A percentile compares a stretch with the other conserved stretches of the same genome.
phyloP scores from a whole-genome alignment of 2,113 vertebrate species.

The Datnioides undecimradiatus region DNA sequence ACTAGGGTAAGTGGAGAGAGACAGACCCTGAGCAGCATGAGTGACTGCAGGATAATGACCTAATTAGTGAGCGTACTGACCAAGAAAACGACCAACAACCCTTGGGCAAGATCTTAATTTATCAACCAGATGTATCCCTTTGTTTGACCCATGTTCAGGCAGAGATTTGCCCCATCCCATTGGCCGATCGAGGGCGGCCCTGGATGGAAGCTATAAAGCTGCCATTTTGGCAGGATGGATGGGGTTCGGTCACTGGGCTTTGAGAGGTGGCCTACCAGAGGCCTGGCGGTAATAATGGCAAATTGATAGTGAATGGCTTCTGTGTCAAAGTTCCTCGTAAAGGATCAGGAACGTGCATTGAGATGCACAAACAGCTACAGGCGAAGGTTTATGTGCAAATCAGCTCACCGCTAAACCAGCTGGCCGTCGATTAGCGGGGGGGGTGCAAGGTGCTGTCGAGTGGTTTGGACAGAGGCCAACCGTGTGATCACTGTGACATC shows the following conservation, averaged over 20 bases:
- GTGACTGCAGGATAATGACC: slow-evolving; percentile 47
- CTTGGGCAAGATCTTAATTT: slow-evolving; percentile 55
- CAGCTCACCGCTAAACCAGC: slow-evolving; percentile 2
- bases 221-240: slow-evolving; percentile 76
- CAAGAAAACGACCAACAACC: slow-evolving; percentile 41
- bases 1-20: slow-evolving; percentile 3
- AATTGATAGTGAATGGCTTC: slow-evolving; percentile 64
- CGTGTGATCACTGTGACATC: slow-evolving; percentile 1
- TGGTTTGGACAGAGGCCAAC: slow-evolving; percentile 15
- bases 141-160: slow-evolving; percentile 26
- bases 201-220: slow-evolving; percentile 70
- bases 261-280: slow-evolving; percentile 45
- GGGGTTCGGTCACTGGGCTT: slow-evolving; percentile 19
- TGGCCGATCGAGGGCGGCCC: slow-evolving; percentile 19
- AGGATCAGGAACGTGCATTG: background rate
- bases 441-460: background rate
- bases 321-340: slow-evolving; percentile 30
- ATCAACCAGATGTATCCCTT: slow-evolving; percentile 50
- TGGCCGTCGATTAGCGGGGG: slow-evolving; percentile 6
- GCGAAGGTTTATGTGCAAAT: background rate
- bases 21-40: slow-evolving; percentile 21
- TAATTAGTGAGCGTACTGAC: slow-evolving; percentile 36
- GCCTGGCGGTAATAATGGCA: slow-evolving; percentile 57
- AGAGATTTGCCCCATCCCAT: slow-evolving; percentile 21
- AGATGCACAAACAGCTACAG: background rate